Conservation (phyloP, 64 coral and sea anemone species). For the Stichodactyla helianthus region DNA sequence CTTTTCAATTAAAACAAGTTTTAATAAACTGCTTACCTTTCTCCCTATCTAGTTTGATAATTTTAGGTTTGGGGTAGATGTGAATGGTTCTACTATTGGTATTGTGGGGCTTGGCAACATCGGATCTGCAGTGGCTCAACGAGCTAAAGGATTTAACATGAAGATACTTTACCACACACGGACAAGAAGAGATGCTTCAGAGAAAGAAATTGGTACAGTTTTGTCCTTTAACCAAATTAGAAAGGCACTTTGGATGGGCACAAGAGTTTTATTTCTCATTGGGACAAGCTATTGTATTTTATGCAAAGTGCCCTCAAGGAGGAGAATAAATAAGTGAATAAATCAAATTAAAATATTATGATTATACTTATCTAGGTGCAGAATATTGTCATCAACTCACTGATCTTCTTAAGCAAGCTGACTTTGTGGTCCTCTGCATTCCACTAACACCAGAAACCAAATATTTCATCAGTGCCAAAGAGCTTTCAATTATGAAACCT, state of each 20-base stretch:
- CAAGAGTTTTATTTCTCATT: no score
- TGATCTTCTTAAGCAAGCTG: slow-evolving; percentile 36
- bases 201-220: slow-evolving; percentile 33
- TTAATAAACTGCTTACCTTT: not conserved
- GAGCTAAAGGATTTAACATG: slow-evolving; percentile 54
- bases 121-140: slow-evolving; percentile 44
- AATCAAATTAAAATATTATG: not conserved
- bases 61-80: slow-evolving; percentile 1
- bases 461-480: slow-evolving; percentile 31
- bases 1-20: no score
- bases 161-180: slow-evolving; percentile 48
- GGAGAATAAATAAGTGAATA: no score
- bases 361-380: slow-evolving; percentile 22
- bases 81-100: slow-evolving; percentile 43
- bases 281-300: no score
- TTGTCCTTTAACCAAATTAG: no score
- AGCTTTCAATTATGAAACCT: slow-evolving; percentile 50
- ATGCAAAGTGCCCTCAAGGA: no score
- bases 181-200: slow-evolving; percentile 17
- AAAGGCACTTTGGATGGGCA: no score
- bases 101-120: slow-evolving; percentile 49
- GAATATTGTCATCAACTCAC: slow-evolving; percentile 25
- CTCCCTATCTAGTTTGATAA: not conserved
- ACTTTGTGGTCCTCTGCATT: slow-evolving; percentile 45
- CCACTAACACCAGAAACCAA: slow-evolving; percentile 35